Evolutionary conservation across 2,888 invertebrate species (phyloP).

Genomic region (Drosophila picticornis): DNA sequence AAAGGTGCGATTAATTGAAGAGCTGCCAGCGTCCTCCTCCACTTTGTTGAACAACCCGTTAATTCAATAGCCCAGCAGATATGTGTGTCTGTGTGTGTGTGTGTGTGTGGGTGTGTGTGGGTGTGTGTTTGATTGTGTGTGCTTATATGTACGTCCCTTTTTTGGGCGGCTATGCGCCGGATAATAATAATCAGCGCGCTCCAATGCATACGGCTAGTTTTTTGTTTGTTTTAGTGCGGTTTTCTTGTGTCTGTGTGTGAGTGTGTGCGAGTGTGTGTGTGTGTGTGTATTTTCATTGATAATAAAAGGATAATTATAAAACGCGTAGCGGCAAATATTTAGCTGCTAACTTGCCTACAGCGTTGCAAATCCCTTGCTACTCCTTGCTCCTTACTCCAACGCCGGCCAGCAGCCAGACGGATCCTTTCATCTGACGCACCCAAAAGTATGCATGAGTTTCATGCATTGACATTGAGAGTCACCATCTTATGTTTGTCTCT

Average conservation of each 20-base stretch:
- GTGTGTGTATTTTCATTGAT: constrained; percentile 71
- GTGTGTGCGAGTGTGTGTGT: constrained; percentile 2
- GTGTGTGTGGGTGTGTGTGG: background rate
- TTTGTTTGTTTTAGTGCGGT: constrained; percentile 55
- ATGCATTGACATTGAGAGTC: constrained; percentile 35
- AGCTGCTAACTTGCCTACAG: constrained; percentile 19
- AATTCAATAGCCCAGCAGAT: constrained; percentile 56
- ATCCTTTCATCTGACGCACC: constrained; percentile 66
- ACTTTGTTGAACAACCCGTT: constrained; percentile 43
- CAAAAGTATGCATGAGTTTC: constrained; percentile 48
- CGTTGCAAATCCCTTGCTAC: background rate
- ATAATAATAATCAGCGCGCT: constrained; percentile 69
- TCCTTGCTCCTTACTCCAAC: constrained; percentile 15
- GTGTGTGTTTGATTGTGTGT: background rate
- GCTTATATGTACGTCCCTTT: constrained; percentile 39
- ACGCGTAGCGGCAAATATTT: constrained; percentile 76
- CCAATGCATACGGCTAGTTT: constrained; percentile 61
- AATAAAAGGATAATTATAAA: constrained; percentile 79
- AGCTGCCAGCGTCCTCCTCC: constrained; percentile 44
- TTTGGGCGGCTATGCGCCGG: constrained; percentile 37
- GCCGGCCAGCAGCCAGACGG: constrained; percentile 28
- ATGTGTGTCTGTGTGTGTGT: background rate
- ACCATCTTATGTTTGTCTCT: constrained; percentile 11
- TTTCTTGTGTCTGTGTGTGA: constrained; percentile 13
- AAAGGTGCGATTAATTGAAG: constrained; percentile 83